phyloP scores from a whole-genome alignment of 1,140 invertebrate genomes.

The Hypothenemus hampei region DNA sequence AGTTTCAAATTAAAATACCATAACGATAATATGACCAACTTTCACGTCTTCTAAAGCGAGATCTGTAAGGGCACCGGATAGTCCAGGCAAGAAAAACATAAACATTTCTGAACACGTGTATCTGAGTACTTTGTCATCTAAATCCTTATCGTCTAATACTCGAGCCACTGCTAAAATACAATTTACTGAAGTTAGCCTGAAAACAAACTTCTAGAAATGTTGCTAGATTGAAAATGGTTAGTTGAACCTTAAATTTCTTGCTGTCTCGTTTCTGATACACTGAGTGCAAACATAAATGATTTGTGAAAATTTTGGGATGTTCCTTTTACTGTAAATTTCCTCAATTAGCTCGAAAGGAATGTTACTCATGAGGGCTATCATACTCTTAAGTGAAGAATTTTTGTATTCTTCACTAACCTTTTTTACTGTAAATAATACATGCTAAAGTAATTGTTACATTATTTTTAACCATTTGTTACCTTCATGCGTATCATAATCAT shows the following conservation, averaged over 20 bases:
- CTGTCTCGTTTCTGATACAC: constrained; percentile 55
- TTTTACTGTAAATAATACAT: constrained; percentile 30
- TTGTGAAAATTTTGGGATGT: constrained; percentile 53
- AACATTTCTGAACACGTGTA: constrained; percentile 52
- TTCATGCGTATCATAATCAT: constrained; percentile 25
- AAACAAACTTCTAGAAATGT: constrained; percentile 13
- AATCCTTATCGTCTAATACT: constrained; percentile 47
- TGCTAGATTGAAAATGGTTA: neutral
- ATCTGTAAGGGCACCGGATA: constrained; percentile 53
- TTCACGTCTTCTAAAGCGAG: constrained; percentile 52
- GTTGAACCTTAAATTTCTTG: constrained; percentile 51
- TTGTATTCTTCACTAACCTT: constrained; percentile 54
- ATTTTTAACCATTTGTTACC: constrained; percentile 27
- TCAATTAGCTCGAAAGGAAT: constrained; percentile 47
- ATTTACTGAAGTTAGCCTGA: constrained; percentile 48
- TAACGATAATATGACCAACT: constrained; percentile 56
- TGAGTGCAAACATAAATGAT: constrained; percentile 55
- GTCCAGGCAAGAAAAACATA: constrained; percentile 59
- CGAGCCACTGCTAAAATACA: constrained; percentile 55
- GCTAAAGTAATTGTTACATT: neutral
- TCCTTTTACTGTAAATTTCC: constrained; percentile 49
- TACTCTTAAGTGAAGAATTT: constrained; percentile 50
- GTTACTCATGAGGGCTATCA: constrained; percentile 49
- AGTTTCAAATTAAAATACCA: constrained; percentile 45
- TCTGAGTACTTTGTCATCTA: constrained; percentile 45